These are phyloP conservation scores for Psittacula cyanocephala DNA, from an alignment of 2,113 vertebrate genomes.

Conservation along the genomic window DNA sequence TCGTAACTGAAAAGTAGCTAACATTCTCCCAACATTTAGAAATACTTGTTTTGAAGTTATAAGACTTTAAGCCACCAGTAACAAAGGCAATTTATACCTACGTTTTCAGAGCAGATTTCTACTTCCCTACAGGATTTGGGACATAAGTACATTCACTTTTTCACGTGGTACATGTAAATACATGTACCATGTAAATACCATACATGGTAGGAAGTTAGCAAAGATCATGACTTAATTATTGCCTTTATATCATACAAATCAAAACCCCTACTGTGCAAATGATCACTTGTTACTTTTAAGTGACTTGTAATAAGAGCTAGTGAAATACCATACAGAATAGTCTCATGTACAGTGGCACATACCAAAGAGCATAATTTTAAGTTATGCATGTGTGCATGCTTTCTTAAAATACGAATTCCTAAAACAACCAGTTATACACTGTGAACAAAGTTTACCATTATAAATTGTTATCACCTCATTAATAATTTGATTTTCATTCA, in stretches of 20 bases:
- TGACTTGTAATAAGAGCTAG: neutral
- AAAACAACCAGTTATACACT: neutral
- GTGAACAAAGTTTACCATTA: neutral
- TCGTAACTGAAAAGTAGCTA: neutral
- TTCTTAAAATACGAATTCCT: neutral
- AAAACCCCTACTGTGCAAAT: neutral
- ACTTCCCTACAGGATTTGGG: neutral
- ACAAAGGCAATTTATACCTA: neutral
- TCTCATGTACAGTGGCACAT: neutral
- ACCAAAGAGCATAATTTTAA: accelerated
- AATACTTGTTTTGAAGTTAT: neutral
- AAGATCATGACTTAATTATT: neutral
- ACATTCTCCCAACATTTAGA: neutral
- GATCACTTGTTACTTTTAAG: neutral
- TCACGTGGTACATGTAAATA: neutral
- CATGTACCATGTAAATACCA: neutral
- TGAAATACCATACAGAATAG: neutral
- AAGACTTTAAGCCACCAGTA: neutral
- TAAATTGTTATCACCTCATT: neutral
- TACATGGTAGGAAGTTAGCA: neutral
- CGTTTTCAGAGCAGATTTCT: neutral
- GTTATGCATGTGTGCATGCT: neutral
- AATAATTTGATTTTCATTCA: neutral
- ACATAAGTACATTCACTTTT: neutral
- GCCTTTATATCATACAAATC: neutral